Conservation (phyloP, 2,888 invertebrate species). For the Charanyca ferruginea region DNA sequence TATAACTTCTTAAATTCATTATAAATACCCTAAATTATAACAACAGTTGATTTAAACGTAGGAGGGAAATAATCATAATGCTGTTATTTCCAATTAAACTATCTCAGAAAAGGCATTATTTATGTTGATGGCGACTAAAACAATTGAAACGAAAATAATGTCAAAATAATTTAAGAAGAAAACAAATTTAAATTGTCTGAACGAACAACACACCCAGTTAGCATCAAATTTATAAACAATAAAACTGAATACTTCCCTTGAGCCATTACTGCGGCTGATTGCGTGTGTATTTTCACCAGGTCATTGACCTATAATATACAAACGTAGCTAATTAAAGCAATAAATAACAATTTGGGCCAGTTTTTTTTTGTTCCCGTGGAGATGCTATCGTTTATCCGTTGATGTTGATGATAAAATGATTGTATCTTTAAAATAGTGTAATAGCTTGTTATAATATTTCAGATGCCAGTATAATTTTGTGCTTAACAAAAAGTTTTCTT, state of each 20-base stretch:
- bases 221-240: conserved; percentile 30
- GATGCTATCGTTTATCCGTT: conserved; percentile 29
- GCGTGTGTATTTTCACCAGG: conserved; percentile 69
- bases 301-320: conserved; percentile 65
- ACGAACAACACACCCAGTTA: not conserved
- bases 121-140: conserved; percentile 1
- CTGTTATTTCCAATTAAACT: no score
- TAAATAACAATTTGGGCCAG: conserved; percentile 61
- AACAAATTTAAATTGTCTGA: conserved; percentile 11
- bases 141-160: not conserved
- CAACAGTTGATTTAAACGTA: no score
- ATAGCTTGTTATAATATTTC: not conserved
- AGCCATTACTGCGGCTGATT: conserved; percentile 63
- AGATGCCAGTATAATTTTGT: no score
- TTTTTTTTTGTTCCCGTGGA: conserved; percentile 49
- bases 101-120: no score
- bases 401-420: conserved; percentile 25
- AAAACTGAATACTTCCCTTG: conserved; percentile 43
- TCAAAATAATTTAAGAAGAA: conserved; percentile 17
- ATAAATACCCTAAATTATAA: no score
- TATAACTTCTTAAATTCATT: no score
- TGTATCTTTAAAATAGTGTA: not conserved
- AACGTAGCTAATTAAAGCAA: conserved; percentile 61
- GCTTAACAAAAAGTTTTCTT: no score
- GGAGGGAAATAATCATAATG: no score